phyloP scores from a whole-genome alignment of 2,797 vertebrate species.

The Trachurus trachurus region DNA sequence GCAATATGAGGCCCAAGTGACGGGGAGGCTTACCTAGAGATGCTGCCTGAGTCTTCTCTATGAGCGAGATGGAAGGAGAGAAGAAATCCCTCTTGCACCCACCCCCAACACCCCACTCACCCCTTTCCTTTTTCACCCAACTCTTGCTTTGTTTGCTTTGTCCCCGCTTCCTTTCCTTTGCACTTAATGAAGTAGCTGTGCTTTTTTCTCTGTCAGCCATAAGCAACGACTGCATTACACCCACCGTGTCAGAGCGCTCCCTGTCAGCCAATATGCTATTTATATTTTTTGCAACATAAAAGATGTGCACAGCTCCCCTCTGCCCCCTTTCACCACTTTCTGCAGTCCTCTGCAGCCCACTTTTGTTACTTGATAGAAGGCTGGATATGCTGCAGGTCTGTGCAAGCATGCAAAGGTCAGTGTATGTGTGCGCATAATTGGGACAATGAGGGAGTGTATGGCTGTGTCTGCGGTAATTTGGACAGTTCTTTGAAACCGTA shows the following conservation, averaged over 20 bases:
- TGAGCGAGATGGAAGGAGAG: constrained; percentile 60
- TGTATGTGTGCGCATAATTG: constrained; percentile 31
- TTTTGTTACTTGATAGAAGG: constrained; percentile 47
- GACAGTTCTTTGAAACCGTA: constrained; percentile 50
- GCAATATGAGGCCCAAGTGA: constrained; percentile 78
- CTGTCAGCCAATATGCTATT: constrained; percentile 64
- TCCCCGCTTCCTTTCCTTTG: constrained; percentile 77
- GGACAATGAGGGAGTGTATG: constrained; percentile 30
- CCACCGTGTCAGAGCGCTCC: constrained; percentile 50
- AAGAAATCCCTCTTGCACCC: constrained; percentile 49
- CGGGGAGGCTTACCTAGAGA: constrained; percentile 79
- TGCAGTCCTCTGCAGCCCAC: constrained; percentile 21
- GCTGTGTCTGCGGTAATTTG: constrained; percentile 45
- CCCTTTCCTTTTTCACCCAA: constrained; percentile 73
- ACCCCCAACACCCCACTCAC: constrained; percentile 67
- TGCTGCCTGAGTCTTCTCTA: constrained; percentile 62
- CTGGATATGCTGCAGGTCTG: constrained; percentile 45
- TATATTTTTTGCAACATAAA: constrained; percentile 58
- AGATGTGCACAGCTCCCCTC: constrained; percentile 24
- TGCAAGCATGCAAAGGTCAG: constrained; percentile 30
- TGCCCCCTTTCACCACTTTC: constrained; percentile 22
- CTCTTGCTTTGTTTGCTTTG: constrained; percentile 83
- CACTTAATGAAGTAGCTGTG: constrained; percentile 83
- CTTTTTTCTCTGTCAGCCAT: constrained; percentile 72
- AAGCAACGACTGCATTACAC: constrained; percentile 61